phyloP scores from a whole-genome alignment of 2,113 vertebrate genomes.

The Channa maculata region DNA sequence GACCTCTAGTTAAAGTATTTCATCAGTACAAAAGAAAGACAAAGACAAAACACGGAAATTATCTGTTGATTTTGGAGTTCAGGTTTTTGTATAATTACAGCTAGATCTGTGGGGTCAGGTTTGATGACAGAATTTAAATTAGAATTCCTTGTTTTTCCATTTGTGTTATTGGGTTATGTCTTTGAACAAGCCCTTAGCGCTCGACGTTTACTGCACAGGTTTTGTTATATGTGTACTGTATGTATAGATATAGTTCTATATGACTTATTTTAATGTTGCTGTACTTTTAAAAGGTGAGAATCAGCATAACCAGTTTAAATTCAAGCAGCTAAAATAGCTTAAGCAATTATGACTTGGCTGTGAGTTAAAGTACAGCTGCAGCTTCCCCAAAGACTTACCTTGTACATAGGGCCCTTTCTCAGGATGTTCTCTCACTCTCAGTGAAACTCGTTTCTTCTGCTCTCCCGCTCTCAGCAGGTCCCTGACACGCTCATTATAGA shows the following conservation, averaged over 20 bases:
- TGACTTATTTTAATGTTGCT: no score
- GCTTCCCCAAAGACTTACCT: conserved; percentile 81
- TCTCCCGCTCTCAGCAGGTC: conserved; percentile 89
- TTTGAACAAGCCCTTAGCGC: neutral
- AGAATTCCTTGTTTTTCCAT: neutral
- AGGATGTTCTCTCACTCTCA: conserved; percentile 87
- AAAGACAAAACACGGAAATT: neutral
- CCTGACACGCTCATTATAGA: conserved; percentile 96
- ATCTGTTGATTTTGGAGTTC: conserved; percentile 2
- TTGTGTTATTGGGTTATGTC: neutral
- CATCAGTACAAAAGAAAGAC: neutral
- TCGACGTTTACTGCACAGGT: neutral
- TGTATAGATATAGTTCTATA: no score
- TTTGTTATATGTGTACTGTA: neutral
- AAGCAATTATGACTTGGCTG: neutral
- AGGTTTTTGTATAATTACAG: conserved; percentile 24
- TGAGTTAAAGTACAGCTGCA: neutral
- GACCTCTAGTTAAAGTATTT: conserved; percentile 17
- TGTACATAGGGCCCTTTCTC: conserved; percentile 96
- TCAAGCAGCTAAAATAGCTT: neutral
- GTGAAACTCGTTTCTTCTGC: conserved; percentile 86
- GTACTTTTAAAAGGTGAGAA: neutral
- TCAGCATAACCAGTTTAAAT: neutral
- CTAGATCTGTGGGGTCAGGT: neutral
- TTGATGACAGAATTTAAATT: conserved; percentile 2